Evolutionary conservation across 2,888 invertebrate species (phyloP).

Genomic region (Dicyrtomina minuta): DNA sequence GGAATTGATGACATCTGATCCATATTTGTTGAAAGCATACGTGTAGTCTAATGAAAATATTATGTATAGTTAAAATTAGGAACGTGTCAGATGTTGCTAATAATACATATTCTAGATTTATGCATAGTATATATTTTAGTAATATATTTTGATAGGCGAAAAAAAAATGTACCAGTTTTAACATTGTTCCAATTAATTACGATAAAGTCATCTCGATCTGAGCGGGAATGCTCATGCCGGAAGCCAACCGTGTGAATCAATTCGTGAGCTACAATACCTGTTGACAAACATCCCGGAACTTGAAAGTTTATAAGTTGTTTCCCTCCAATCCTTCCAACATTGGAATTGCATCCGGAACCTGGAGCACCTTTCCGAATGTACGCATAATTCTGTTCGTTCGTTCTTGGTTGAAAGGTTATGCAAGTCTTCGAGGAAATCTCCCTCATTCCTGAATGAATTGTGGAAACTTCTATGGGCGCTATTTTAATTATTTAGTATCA

Average conservation of each 20-base stretch:
- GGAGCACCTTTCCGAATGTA: constrained; percentile 36
- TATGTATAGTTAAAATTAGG: too few species aligned
- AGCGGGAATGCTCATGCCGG: constrained; percentile 38
- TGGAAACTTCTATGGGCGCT: constrained; percentile 59
- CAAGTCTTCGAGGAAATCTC: constrained; percentile 61
- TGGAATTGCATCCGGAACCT: constrained; percentile 59
- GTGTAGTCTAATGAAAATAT: neutral
- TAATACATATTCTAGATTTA: too few species aligned
- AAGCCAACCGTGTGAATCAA: constrained; percentile 41
- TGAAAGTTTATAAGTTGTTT: constrained; percentile 52
- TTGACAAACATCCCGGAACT: constrained; percentile 29
- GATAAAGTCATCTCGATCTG: constrained; percentile 37
- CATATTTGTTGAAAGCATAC: constrained; percentile 23
- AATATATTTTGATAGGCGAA: neutral
- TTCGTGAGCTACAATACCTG: constrained; percentile 35
- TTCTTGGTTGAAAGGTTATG: constrained; percentile 56
- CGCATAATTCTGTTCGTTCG: constrained; percentile 41
- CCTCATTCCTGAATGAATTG: constrained; percentile 58
- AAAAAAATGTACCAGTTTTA: constrained; percentile 7
- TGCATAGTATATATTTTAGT: too few species aligned
- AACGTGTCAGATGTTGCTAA: too few species aligned
- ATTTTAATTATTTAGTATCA: constrained; percentile 48
- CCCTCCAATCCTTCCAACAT: constrained; percentile 59
- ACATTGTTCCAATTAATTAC: constrained; percentile 38
- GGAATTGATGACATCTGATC: neutral